Evolutionary conservation across 2,888 invertebrate genomes (phyloP), one percentile per base, ranked within the genome.

Genomic region (Magallana nippona): DNA sequence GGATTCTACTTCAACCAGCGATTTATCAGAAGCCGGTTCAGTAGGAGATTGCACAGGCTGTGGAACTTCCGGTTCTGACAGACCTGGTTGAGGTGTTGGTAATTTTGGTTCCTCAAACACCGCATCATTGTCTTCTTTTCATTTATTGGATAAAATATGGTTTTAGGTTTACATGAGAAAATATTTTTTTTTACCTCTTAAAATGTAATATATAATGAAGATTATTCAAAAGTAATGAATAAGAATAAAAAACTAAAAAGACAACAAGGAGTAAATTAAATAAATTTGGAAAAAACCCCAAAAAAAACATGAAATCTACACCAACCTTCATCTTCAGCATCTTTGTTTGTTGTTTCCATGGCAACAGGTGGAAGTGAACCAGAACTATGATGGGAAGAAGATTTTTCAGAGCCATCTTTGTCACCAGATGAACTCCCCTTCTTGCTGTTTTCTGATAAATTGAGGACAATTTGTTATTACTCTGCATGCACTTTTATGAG

Each of bases 331-430:
- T 32, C 57, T 11, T 57, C 57, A 57, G 22, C 79, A 56, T 55
- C 57, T 27, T 80, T 80, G 0, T 80, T 58, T 27, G 79, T 57
- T 55, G 78, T 78, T 27, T 80, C 79, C 79, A 80, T 80, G 79
- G 58, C 32, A 27, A 80, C 27, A 10, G 55, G 79, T 22, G 79
- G 79, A 19, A 80, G 57, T 56, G 56, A 78, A 17, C 13, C 55
- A 27, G 79, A 32, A 15, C 71, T 71, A 71, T 71, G 71, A 17
- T 71, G 71, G 27, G 71, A 71, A 15, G 71, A 27, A 13, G 27
- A 13, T 17, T 71, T 22, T 71, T 71, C 71, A 15, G 22, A 11
- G 13, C 27, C 71, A 13, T 44, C 44, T 44, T 44, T 44, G 10
- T 71, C 17, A 17, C n/a, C 71, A 2, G 15, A 22, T 15, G 71